Percentiles rank a stretch among this genome's conserved stretches.
These are phyloP conservation scores for Sphaerophoria taeniata DNA, from an alignment of 2,888 invertebrate genomes.

Conservation along the genomic window DNA sequence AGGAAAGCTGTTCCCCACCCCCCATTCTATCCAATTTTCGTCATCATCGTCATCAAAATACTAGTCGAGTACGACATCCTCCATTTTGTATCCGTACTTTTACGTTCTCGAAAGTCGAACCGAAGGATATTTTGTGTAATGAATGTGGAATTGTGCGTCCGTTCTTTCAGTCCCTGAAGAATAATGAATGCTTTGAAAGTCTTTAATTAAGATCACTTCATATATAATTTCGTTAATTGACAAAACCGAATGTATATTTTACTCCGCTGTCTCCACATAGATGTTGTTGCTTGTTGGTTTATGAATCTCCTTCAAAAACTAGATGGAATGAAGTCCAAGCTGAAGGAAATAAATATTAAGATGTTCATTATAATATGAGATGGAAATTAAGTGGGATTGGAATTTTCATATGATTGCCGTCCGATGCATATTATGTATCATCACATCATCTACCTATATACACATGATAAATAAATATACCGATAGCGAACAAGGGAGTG, in stretches of 20 bases:
- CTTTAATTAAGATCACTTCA: conserved; percentile 73
- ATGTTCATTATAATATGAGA: background rate
- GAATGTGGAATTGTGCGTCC: conserved; percentile 39
- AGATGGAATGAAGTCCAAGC: no score
- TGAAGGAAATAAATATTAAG: no score
- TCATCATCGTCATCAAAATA: background rate
- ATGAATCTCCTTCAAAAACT: no score
- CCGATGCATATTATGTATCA: background rate
- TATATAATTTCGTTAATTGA: conserved; percentile 73
- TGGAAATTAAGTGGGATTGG: background rate
- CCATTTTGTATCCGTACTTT: background rate
- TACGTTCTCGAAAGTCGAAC: conserved; percentile 27
- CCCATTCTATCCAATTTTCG: background rate
- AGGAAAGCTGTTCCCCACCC: no score
- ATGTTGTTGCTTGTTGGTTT: no score
- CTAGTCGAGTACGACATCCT: no score
- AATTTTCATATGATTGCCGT: conserved; percentile 27
- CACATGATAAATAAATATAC: conserved; percentile 20
- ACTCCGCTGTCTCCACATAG: no score
- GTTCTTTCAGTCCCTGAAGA: conserved; percentile 52
- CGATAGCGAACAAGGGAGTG: conserved; percentile 36
- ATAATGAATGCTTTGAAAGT: conserved; percentile 64
- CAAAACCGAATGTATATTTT: conserved; percentile 66
- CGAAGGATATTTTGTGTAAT: conserved; percentile 57
- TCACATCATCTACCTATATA: background rate